Conservation (phyloP, 2,113 vertebrate genomes). For the Gasterosteus nipponicus region DNA sequence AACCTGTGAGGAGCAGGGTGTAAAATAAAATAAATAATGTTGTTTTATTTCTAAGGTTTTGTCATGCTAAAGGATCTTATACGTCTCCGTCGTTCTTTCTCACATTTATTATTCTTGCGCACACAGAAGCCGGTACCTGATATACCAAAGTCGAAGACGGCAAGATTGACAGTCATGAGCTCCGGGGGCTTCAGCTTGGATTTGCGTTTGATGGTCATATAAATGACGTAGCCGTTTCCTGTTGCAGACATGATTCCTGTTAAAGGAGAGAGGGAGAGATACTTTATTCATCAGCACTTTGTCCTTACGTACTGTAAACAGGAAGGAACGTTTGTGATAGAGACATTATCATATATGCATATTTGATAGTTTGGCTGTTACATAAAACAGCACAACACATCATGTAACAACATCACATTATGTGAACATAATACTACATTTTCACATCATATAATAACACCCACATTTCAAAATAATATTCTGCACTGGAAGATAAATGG, state of each 20-base stretch:
- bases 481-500: background rate
- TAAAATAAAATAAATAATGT: background rate
- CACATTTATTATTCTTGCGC: background rate
- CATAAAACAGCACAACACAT: background rate
- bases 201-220: constrained; percentile 87
- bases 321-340: background rate
- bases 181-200: constrained; percentile 93
- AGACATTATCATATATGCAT: background rate
- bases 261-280: constrained; percentile 19
- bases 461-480: background rate
- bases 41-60: background rate
- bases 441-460: background rate
- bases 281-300: background rate
- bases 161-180: constrained; percentile 94
- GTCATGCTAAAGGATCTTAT: background rate
- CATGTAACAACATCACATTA: background rate
- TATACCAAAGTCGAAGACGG: constrained; percentile 94
- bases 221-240: constrained; percentile 95
- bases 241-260: constrained; percentile 90
- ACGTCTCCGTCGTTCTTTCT: background rate
- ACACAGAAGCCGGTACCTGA: constrained; percentile 84
- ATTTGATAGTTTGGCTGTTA: background rate
- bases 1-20: too few species aligned
- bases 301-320: too few species aligned
- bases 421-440: background rate